Evolutionary conservation across 2,888 invertebrate species (phyloP).

Genomic region (Eristalis tenax): DNA sequence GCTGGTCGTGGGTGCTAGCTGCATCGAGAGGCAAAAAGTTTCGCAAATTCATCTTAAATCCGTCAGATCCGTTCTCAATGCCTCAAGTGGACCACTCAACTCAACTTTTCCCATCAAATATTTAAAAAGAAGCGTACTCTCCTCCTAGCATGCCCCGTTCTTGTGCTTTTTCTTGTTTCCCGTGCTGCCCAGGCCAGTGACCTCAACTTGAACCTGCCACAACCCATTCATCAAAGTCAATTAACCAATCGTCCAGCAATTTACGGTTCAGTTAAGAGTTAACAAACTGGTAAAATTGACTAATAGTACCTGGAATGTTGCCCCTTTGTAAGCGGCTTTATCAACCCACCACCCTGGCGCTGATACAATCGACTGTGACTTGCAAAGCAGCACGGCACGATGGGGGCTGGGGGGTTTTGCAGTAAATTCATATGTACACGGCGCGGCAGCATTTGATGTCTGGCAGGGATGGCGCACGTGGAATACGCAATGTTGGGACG

Average conservation of each 20-base stretch:
- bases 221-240: slow-evolving; percentile 69
- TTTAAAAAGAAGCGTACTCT: slow-evolving; percentile 30
- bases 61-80: not conserved
- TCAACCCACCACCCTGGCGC: not conserved
- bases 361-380: slow-evolving; percentile 19
- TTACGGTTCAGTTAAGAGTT: slow-evolving; percentile 69
- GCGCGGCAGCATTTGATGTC: not conserved
- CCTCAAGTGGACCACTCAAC: not conserved
- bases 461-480: slow-evolving; percentile 16
- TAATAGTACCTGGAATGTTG: slow-evolving; percentile 43
- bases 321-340: slow-evolving; percentile 49
- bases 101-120: slow-evolving; percentile 42
- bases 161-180: not conserved
- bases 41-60: not conserved
- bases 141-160: not conserved
- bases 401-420: not conserved
- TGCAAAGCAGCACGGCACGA: not conserved
- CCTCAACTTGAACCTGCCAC: slow-evolving; percentile 67
- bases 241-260: slow-evolving; percentile 70
- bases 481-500: slow-evolving; percentile 22
- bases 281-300: slow-evolving; percentile 69
- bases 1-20: not conserved
- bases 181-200: slow-evolving; percentile 33
- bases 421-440: slow-evolving; percentile 55
- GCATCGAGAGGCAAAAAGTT: not conserved